phyloP scores from a whole-genome alignment of 2,888 invertebrate genomes.

The Cacoxenus indagator region DNA sequence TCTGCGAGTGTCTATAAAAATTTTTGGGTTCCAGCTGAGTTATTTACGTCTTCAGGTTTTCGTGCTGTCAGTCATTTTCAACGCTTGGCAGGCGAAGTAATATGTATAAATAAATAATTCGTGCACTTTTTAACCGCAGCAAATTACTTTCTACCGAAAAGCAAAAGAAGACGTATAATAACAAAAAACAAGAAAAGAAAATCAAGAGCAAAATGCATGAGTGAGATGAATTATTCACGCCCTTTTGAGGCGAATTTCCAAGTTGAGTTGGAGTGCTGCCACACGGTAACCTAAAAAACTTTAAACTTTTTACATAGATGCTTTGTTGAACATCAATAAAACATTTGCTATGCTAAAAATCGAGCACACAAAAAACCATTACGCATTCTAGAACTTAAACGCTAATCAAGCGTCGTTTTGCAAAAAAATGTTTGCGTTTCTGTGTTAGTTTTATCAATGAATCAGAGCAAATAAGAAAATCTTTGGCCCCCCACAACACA shows the following conservation, averaged over 20 bases:
- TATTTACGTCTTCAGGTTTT: slow-evolving; percentile 33
- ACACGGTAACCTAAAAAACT: too few relatives aligned
- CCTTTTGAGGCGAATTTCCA: neutral
- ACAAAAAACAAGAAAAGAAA: slow-evolving; percentile 18
- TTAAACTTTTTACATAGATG: too few relatives aligned
- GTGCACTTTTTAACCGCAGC: neutral
- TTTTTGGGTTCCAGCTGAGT: neutral
- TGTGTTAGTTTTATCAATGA: slow-evolving; percentile 9
- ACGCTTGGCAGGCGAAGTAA: slow-evolving; percentile 41
- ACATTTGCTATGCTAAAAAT: too few relatives aligned
- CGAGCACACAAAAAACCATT: neutral
- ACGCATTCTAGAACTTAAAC: neutral
- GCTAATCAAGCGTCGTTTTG: neutral
- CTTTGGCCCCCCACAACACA: neutral
- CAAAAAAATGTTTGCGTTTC: neutral
- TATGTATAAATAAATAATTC: neutral
- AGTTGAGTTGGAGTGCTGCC: neutral
- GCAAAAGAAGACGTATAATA: slow-evolving; percentile 31
- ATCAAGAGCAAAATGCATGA: neutral
- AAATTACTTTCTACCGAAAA: slow-evolving; percentile 20
- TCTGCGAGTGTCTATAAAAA: neutral
- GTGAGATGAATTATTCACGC: neutral
- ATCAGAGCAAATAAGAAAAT: neutral
- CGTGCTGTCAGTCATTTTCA: slow-evolving; percentile 52
- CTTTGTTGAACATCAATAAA: too few relatives aligned